Percentiles rank a stretch among this genome's conserved stretches.
Evolutionary conservation across 2,888 invertebrate genomes (phyloP).

Genomic region (Conchocele bisecta): DNA sequence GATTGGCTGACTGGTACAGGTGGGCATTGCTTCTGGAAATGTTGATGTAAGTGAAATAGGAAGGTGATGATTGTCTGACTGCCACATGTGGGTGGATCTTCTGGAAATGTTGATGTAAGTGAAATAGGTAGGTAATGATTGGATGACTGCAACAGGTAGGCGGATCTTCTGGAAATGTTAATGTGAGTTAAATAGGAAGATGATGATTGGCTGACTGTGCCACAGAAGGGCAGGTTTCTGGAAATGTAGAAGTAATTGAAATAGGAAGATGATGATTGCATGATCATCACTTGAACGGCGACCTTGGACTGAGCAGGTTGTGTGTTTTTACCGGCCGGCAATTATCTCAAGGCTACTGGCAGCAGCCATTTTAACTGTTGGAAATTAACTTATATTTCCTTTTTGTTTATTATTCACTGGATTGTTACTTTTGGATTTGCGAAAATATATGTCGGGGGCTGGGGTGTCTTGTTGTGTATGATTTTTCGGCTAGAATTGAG

Average conservation of each 20-base stretch:
- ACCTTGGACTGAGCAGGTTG: too few relatives aligned
- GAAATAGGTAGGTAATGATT: too few relatives aligned
- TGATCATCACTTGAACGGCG: slow-evolving; percentile 80
- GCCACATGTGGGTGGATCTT: slow-evolving; percentile 59
- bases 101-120: slow-evolving; percentile 69
- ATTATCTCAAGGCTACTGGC: too few relatives aligned
- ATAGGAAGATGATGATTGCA: slow-evolving; percentile 65
- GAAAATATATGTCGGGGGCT: too few relatives aligned
- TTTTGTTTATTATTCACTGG: too few relatives aligned
- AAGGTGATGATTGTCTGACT: slow-evolving; percentile 74
- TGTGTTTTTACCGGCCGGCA: too few relatives aligned
- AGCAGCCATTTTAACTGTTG: too few relatives aligned
- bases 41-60: slow-evolving; percentile 63
- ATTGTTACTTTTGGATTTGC: too few relatives aligned
- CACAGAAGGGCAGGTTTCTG: slow-evolving; percentile 58
- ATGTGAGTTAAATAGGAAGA: slow-evolving; percentile 84
- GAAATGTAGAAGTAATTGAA: slow-evolving; percentile 67
- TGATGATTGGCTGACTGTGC: slow-evolving; percentile 79
- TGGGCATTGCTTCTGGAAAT: slow-evolving; percentile 57
- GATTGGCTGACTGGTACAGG: slow-evolving; percentile 76
- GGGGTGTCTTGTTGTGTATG: too few relatives aligned
- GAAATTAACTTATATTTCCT: too few relatives aligned
- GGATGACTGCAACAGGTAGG: too few relatives aligned
- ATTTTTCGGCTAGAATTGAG: too few relatives aligned
- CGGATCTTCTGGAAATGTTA: slow-evolving; percentile 58